phyloP scores from a whole-genome alignment of 2,797 vertebrate genomes.

The Glyptemys insculpta region DNA sequence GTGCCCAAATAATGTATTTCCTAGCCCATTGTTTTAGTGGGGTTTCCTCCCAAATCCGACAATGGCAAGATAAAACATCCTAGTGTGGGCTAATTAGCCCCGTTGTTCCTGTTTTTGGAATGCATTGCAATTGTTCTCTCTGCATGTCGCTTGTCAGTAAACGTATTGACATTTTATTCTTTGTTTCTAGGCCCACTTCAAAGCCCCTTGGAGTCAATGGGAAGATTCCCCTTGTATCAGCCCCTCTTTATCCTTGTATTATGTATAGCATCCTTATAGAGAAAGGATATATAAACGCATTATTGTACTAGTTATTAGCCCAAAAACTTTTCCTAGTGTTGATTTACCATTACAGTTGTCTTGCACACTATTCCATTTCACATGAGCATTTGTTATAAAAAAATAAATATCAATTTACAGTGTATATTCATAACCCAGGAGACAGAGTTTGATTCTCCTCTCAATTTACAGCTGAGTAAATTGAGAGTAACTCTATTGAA shows the following conservation, averaged over 20 bases:
- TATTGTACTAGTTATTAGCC: accelerated
- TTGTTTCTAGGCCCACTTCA: background rate
- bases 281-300: background rate
- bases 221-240: background rate
- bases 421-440: background rate
- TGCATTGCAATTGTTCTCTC: background rate
- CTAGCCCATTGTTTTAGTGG: background rate
- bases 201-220: background rate
- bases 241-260: background rate
- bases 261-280: background rate
- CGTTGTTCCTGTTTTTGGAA: background rate
- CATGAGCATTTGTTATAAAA: background rate
- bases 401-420: background rate
- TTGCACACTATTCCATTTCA: background rate
- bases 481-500: background rate
- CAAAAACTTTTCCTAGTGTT: background rate
- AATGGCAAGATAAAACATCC: slow-evolving; percentile 6
- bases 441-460: background rate
- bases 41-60: slow-evolving; percentile 21
- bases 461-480: background rate
- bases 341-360: background rate
- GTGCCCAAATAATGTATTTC: background rate
- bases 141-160: background rate
- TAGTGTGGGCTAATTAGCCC: background rate
- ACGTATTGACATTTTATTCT: background rate